phyloP scores from a whole-genome alignment of 2,113 vertebrate genomes.

The Oostethus manadensis region DNA sequence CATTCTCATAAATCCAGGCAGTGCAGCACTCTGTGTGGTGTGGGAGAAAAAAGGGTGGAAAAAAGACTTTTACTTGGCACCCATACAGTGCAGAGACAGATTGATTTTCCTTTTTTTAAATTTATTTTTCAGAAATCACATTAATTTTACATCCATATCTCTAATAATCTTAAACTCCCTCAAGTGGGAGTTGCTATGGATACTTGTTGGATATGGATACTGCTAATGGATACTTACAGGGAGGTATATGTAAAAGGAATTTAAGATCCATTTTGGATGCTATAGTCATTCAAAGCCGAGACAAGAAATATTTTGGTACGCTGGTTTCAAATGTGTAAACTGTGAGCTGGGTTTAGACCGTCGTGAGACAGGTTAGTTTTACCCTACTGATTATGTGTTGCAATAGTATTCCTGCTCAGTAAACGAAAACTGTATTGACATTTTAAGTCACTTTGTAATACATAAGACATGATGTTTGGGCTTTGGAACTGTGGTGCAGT shows the following conservation, averaged over 20 bases:
- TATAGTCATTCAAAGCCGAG: not conserved
- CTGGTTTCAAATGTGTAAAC: slow-evolving; percentile 3
- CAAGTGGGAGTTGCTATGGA: slow-evolving; percentile 31
- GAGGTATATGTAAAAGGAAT: slow-evolving; percentile 36
- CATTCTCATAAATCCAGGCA: slow-evolving; percentile 65
- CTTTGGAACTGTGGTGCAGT: slow-evolving; percentile 6
- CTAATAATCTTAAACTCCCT: slow-evolving; percentile 27
- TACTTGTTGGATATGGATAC: no score
- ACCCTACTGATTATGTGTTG: no score
- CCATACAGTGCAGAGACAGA: slow-evolving; percentile 34
- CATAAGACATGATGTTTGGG: slow-evolving; percentile 8
- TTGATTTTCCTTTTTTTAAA: slow-evolving; percentile 30
- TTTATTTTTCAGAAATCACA: slow-evolving; percentile 54
- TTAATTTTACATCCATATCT: slow-evolving; percentile 54
- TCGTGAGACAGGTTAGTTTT: no score
- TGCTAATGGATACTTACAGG: slow-evolving; percentile 36
- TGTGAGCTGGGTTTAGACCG: no score
- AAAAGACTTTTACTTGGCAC: slow-evolving; percentile 52
- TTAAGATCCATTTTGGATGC: not conserved
- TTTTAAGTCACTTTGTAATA: slow-evolving; percentile 1
- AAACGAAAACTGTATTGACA: not conserved
- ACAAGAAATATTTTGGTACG: not conserved
- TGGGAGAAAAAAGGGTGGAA: slow-evolving; percentile 36
- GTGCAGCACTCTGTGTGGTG: slow-evolving; percentile 53
- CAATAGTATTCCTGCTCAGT: no score